A percentile compares a stretch with the other conserved stretches of the same genome.
phyloP scores from a whole-genome alignment of 23 tunicate genomes.

The Phallusia fumigata region DNA sequence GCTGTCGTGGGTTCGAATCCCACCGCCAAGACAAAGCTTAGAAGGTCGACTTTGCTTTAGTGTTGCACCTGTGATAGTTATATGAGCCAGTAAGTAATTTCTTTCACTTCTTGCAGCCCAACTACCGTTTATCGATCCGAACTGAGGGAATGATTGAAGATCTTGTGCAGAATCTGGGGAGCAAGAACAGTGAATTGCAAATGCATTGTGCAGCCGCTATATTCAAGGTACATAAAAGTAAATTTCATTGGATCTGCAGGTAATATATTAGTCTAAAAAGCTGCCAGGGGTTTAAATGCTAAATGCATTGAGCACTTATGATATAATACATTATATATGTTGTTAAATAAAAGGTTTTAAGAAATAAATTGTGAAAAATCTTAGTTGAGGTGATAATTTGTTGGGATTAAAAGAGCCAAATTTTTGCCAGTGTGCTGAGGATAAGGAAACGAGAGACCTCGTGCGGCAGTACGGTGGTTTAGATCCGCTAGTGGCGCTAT shows the following conservation, averaged over 20 bases:
- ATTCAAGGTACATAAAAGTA: conserved; percentile 57
- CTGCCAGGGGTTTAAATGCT: too few species aligned
- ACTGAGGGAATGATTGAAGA: conserved; percentile 92
- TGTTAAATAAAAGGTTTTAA: too few species aligned
- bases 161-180: conserved; percentile 65
- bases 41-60: too few species aligned
- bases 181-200: conserved; percentile 83
- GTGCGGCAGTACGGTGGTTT: conserved; percentile 83
- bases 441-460: conserved; percentile 70
- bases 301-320: too few species aligned
- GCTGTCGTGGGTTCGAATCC: too few species aligned
- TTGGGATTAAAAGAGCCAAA: too few species aligned
- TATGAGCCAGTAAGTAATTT: too few species aligned
- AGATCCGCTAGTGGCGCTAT: conserved; percentile 86
- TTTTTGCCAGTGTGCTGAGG: conserved; percentile 80
- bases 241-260: not conserved
- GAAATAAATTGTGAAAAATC: too few species aligned
- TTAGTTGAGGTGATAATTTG: too few species aligned
- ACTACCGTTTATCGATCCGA: conserved; percentile 92
- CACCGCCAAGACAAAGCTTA: too few species aligned
- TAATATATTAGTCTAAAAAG: not conserved
- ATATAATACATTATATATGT: too few species aligned
- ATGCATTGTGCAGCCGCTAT: conserved; percentile 99
- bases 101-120: conserved; percentile 66
- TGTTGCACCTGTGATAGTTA: too few species aligned